A percentile compares a stretch with the other conserved stretches of the same genome.
phyloP scores from a whole-genome alignment of 2,797 vertebrate species.

The Fistularia tabacaria region DNA sequence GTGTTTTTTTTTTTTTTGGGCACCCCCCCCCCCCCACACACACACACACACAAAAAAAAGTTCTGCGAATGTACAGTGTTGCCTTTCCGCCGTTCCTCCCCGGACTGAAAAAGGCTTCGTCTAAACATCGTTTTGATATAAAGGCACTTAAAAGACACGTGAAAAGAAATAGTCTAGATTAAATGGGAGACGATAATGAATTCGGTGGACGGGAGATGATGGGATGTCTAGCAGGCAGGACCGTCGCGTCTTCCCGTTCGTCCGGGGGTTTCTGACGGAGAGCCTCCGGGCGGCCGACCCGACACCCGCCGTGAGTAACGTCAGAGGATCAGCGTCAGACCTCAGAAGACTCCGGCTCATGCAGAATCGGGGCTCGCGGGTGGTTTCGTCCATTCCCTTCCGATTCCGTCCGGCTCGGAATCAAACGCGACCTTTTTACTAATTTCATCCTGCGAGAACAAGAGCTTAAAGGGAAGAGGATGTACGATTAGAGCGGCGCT shows the following conservation, averaged over 20 bases:
- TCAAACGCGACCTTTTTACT: too few species aligned
- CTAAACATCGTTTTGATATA: conserved; percentile 68
- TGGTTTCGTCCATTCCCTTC: too few species aligned
- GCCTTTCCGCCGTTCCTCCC: conserved; percentile 45
- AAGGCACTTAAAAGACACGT: conserved; percentile 89
- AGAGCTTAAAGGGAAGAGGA: conserved; percentile 68
- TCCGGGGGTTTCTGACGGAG: too few species aligned
- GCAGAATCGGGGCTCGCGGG: too few species aligned
- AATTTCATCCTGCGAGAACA: conserved; percentile 13
- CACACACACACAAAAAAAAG: conserved; percentile 9
- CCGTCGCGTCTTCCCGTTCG: too few species aligned
- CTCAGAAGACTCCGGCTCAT: too few species aligned
- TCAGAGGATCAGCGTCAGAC: too few species aligned
- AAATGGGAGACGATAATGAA: conserved; percentile 67
- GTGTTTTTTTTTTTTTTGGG: background rate
- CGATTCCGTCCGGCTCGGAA: too few species aligned
- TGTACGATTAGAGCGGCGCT: conserved; percentile 53
- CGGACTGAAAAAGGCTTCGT: conserved; percentile 50
- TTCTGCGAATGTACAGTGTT: conserved; percentile 27
- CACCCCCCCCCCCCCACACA: too few species aligned
- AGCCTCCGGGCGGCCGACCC: conserved; percentile 37
- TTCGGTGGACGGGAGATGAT: conserved; percentile 45
- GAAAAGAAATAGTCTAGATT: conserved; percentile 60
- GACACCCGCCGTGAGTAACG: too few species aligned
- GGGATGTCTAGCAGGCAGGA: too few species aligned